These are phyloP conservation scores for Hipposideros larvatus DNA, from an alignment of 2,797 vertebrate species.

Conservation along the genomic window DNA sequence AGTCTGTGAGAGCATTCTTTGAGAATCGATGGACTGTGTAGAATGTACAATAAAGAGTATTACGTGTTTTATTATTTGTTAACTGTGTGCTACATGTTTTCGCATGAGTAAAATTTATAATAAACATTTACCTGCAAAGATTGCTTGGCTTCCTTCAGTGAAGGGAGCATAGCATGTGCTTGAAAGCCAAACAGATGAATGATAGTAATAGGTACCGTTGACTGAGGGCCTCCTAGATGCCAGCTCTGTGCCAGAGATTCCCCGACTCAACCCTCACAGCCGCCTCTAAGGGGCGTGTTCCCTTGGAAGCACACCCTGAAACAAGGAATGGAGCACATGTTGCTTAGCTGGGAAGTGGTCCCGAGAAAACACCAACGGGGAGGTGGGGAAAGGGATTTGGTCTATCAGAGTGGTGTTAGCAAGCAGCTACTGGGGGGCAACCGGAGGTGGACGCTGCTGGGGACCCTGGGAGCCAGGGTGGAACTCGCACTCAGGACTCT, in stretches of 20 bases:
- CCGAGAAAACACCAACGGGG: background rate
- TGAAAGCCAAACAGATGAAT: background rate
- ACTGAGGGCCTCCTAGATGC: accelerated
- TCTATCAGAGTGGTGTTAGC: background rate
- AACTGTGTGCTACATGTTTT: background rate
- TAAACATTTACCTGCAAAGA: background rate
- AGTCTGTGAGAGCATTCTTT: background rate
- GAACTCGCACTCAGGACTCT: background rate
- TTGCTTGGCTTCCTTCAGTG: background rate
- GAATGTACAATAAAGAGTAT: background rate
- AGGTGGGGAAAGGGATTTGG: accelerated
- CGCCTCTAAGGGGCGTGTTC: background rate
- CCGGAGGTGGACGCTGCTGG: background rate
- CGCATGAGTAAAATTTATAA: background rate
- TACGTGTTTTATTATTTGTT: background rate
- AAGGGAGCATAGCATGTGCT: background rate
- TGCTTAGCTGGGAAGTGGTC: background rate
- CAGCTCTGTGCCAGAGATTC: background rate
- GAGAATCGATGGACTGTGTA: too few relatives aligned
- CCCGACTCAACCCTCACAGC: accelerated
- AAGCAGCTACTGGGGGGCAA: background rate
- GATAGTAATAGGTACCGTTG: accelerated
- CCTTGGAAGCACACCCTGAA: background rate
- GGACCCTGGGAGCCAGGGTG: background rate
- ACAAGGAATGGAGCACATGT: too few relatives aligned